Evolutionary conservation across 1,140 invertebrate genomes (phyloP).

Genomic region (Venturia canescens): DNA sequence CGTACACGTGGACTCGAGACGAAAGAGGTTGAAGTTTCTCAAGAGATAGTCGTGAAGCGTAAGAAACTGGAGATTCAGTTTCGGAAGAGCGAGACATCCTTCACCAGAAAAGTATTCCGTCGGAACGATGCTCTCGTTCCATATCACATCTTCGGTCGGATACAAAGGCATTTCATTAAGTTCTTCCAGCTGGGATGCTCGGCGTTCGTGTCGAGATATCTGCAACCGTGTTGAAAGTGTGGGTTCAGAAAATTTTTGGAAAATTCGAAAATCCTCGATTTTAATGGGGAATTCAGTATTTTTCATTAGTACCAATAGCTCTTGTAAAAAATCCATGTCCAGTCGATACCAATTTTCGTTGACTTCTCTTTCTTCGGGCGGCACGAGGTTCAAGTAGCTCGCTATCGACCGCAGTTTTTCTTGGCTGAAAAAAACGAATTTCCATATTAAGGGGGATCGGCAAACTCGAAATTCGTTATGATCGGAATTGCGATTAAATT

Average conservation of each 20-base stretch:
- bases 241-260: constrained; percentile 35
- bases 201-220: constrained; percentile 91
- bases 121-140: constrained; percentile 99
- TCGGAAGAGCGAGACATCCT: constrained; percentile 96
- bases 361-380: constrained; percentile 83
- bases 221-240: constrained; percentile 63
- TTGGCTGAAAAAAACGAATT: constrained; percentile 78
- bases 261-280: not conserved
- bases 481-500: too few relatives aligned
- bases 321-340: constrained; percentile 89
- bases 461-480: too few relatives aligned
- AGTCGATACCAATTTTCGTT: constrained; percentile 85
- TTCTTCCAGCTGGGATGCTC: constrained; percentile 94
- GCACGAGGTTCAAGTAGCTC: constrained; percentile 91
- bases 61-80: constrained; percentile 98
- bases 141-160: constrained; percentile 98
- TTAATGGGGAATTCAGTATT: too few relatives aligned
- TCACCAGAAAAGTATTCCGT: constrained; percentile 98
- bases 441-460: too few relatives aligned
- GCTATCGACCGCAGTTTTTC: constrained; percentile 91
- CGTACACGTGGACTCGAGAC: constrained; percentile 98
- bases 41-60: constrained; percentile 99
- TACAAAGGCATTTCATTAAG: constrained; percentile 99
- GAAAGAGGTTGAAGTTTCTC: constrained; percentile 98
- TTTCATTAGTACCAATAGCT: constrained; percentile 91